phyloP scores from a whole-genome alignment of 2,113 vertebrate genomes.

The Stigmatopora nigra region DNA sequence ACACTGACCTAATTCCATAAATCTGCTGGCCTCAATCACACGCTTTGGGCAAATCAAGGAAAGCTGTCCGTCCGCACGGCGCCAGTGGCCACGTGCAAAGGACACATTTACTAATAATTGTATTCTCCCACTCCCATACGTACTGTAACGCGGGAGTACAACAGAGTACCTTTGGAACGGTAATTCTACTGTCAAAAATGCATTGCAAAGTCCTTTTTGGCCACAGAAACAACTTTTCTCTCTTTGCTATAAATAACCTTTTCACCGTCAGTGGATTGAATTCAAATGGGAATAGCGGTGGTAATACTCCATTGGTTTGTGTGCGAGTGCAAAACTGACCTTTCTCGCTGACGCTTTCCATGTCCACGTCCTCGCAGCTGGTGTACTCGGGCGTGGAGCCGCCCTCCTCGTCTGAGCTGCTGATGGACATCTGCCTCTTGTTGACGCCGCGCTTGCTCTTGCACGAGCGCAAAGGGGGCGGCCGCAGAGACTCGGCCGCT shows the following conservation, averaged over 20 bases:
- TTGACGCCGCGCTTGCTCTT: conserved; percentile 85
- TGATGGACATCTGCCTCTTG: conserved; percentile 97
- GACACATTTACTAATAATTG: conserved; percentile 17
- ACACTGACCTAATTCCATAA: conserved; percentile 71
- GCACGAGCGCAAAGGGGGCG: conserved; percentile 88
- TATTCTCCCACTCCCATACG: background rate
- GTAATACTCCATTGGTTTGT: conserved; percentile 2
- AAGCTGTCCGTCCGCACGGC: conserved; percentile 48
- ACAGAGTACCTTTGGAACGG: background rate
- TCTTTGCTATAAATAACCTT: too few species aligned
- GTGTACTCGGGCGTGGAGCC: conserved; percentile 98
- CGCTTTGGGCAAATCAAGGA: conserved; percentile 58
- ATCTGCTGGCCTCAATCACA: conserved; percentile 67
- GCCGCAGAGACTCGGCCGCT: conserved; percentile 91
- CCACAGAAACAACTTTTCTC: too few species aligned
- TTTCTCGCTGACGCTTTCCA: conserved; percentile 97
- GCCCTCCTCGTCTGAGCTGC: conserved; percentile 98
- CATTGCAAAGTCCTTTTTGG: too few species aligned
- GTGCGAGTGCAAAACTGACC: conserved; percentile 71
- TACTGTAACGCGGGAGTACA: background rate
- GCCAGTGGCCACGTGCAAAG: conserved; percentile 42
- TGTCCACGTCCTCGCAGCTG: conserved; percentile 98
- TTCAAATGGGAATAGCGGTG: conserved; percentile 8
- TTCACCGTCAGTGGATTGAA: background rate
- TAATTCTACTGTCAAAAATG: background rate